Evolutionary conservation across 2,113 vertebrate species (phyloP), one percentile per base, ranked within the genome.

Genomic region (Istiophorus platypterus): DNA sequence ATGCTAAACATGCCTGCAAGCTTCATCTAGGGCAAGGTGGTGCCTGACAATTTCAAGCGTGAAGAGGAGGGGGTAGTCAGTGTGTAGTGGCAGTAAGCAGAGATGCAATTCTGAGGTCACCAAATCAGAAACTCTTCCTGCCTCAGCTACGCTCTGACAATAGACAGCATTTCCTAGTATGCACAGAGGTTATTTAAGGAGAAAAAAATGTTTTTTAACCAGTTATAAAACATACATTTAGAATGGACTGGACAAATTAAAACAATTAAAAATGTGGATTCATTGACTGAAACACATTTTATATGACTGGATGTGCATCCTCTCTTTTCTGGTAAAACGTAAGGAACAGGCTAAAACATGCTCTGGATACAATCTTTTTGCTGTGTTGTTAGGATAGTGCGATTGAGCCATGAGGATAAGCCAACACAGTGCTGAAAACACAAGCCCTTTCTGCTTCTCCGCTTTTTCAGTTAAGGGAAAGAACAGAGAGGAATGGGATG

Each of bases 281-380:
- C 3, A 13, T n/a, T 2, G 39, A 26, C 20, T 37, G n/a, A 69
- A 54, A 24, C 11, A 13, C 47, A 51, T 29, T 71, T 59, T 37
- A 13, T 11, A 42, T 51, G 5, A 59, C 15, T 63, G 74, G 42
- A 54, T 20, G 52, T 77, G 70, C 56, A 58, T 64, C 11, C 41
- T 72, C 13, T 85, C 34, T 66, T 54, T 42, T 54, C 12, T 24
- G 17, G 29, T 22, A 34, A 82, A 76, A 74, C 70, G 63, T 72
- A 64, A 77, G 73, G 31, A 76, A 63, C 92, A 85, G 85, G 91
- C 52, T 82, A 72, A 88, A 91, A 93, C 88, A 90, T 0, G 94
- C 80, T 72, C 27, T 29, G 82, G 85, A 91, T 82, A 78, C 72
- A 74, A 88, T 93, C 90, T 91, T 76, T 75, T 42, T 27, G 17